Conservation (phyloP, 2,888 invertebrate species). For the Eutolmus rufibarbis region DNA sequence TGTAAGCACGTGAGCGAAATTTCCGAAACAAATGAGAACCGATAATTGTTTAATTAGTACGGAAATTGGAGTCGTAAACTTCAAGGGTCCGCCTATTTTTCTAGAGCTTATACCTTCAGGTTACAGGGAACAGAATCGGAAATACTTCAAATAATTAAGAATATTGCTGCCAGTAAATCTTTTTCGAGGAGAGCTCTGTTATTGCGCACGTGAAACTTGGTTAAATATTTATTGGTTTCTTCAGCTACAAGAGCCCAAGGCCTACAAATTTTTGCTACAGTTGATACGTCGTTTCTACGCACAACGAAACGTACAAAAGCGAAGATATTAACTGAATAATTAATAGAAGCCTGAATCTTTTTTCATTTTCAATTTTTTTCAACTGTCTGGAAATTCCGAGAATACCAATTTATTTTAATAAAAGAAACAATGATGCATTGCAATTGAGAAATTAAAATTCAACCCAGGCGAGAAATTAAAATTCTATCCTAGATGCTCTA, state of each 20-base stretch:
- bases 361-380: neutral
- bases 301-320: neutral
- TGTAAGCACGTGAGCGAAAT: neutral
- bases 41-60: neutral
- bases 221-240: neutral
- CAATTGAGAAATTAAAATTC: neutral
- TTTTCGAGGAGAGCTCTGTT: neutral
- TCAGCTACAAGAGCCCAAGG: neutral
- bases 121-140: neutral
- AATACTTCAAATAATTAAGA: neutral
- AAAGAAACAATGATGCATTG: neutral
- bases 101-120: neutral
- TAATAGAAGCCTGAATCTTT: neutral
- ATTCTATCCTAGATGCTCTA: no score
- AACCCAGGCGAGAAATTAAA: no score
- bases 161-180: neutral
- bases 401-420: neutral
- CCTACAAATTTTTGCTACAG: neutral
- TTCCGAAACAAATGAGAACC: neutral
- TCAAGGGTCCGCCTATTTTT: neutral
- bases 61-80: neutral
- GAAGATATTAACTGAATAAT: neutral
- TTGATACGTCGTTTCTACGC: neutral
- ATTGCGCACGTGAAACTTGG: neutral
- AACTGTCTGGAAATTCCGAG: neutral